These are phyloP conservation scores for Myiotriccus ornatus DNA, from an alignment of 2,797 vertebrate species.

Conservation along the genomic window DNA sequence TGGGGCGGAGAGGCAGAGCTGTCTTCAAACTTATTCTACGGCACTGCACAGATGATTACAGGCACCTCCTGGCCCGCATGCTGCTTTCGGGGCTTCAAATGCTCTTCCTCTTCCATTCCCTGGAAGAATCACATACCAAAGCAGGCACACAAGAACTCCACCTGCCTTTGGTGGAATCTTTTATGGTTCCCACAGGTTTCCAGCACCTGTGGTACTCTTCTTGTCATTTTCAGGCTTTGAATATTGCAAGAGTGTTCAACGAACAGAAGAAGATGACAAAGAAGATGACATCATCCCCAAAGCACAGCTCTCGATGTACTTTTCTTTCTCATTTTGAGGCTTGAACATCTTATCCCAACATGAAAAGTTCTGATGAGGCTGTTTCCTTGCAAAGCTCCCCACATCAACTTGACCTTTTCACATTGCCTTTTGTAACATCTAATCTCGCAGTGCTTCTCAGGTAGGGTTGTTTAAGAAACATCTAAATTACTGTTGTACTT, in stretches of 20 bases:
- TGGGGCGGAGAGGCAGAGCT: background rate
- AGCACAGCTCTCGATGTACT: background rate
- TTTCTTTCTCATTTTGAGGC: background rate
- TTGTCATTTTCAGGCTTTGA: background rate
- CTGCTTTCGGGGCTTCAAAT: background rate
- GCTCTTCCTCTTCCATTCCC: background rate
- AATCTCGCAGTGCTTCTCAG: slow-evolving; percentile 30
- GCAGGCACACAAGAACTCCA: background rate
- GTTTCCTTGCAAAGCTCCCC: slow-evolving; percentile 35
- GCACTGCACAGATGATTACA: background rate
- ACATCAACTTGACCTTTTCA: slow-evolving; percentile 68
- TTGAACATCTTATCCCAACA: slow-evolving; percentile 20
- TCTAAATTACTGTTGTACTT: slow-evolving; percentile 64
- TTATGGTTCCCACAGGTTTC: background rate
- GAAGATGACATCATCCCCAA: background rate
- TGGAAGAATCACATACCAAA: background rate
- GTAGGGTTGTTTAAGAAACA: slow-evolving; percentile 65
- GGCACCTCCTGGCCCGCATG: background rate
- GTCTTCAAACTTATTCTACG: background rate
- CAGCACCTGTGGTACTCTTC: background rate
- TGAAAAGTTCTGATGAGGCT: slow-evolving; percentile 23
- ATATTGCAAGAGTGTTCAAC: background rate
- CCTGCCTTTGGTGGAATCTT: background rate
- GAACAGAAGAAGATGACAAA: background rate
- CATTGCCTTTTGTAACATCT: slow-evolving; percentile 30